These are phyloP conservation scores for Myopa testacea DNA, from an alignment of 2,888 invertebrate genomes.

Conservation along the genomic window DNA sequence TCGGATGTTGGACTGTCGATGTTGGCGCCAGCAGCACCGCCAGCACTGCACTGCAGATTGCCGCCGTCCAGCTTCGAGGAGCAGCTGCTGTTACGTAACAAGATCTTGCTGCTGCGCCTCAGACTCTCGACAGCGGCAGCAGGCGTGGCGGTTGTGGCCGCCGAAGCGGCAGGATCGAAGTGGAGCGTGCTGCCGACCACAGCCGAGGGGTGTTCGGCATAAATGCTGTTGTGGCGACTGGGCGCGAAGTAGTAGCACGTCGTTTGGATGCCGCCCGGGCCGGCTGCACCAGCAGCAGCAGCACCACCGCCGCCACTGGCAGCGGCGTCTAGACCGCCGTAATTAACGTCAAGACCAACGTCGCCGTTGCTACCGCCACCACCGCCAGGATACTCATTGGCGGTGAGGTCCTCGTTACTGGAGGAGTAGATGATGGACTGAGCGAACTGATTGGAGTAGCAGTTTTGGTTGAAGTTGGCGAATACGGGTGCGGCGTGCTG, in stretches of 20 bases:
- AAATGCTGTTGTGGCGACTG: constrained; percentile 65
- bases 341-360: constrained; percentile 25
- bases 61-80: constrained; percentile 59
- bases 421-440: constrained; percentile 64
- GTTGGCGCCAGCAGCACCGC: constrained; percentile 46
- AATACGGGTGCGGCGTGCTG: constrained; percentile 29
- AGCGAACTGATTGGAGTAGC: constrained; percentile 64
- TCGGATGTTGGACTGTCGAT: constrained; percentile 60
- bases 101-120: constrained; percentile 63
- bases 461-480: constrained; percentile 60
- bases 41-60: constrained; percentile 27
- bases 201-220: constrained; percentile 63
- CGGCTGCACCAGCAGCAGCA: constrained; percentile 11
- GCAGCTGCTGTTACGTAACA: constrained; percentile 64
- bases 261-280: constrained; percentile 52
- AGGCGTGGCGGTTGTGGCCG: constrained; percentile 60
- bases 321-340: constrained; percentile 37
- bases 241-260: constrained; percentile 65
- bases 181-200: constrained; percentile 63
- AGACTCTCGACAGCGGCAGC: constrained; percentile 64
- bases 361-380: constrained; percentile 41
- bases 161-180: constrained; percentile 53
- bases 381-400: constrained; percentile 47
- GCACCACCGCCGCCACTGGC: constrained; percentile 37
- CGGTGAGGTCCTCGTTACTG: constrained; percentile 62